Conservation (phyloP, 2,888 invertebrate genomes). For the Agrochola macilenta region DNA sequence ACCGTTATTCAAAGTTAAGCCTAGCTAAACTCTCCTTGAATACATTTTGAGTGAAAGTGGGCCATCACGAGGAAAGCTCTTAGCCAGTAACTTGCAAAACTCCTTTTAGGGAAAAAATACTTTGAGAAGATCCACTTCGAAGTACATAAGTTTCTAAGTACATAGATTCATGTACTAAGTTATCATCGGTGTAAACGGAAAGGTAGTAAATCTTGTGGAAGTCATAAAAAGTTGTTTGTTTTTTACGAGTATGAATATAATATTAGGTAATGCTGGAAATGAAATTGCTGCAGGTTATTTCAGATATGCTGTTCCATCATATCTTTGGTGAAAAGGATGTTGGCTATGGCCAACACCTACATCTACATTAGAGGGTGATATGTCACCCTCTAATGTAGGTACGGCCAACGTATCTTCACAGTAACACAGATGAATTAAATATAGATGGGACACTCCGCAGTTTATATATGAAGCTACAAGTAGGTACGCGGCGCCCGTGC, state of each 20-base stretch:
- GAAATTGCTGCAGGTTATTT: slow-evolving; percentile 51
- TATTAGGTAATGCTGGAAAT: slow-evolving; percentile 54
- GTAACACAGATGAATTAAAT: too few relatives aligned
- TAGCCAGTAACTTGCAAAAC: slow-evolving; percentile 19
- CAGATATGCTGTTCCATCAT: slow-evolving; percentile 29
- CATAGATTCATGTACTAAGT: slow-evolving; percentile 51
- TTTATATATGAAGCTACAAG: too few relatives aligned
- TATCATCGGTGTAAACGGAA: slow-evolving; percentile 56
- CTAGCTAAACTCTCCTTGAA: slow-evolving; percentile 45
- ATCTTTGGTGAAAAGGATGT: not conserved
- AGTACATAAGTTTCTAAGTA: slow-evolving; percentile 46
- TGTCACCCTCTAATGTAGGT: not conserved
- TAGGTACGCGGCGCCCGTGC: too few relatives aligned
- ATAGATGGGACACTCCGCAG: too few relatives aligned
- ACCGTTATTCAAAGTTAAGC: slow-evolving; percentile 55
- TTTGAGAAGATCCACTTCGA: slow-evolving; percentile 27
- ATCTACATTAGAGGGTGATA: too few relatives aligned
- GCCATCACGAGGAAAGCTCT: slow-evolving; percentile 23
- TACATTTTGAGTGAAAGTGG: slow-evolving; percentile 46
- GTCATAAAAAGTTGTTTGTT: slow-evolving; percentile 66
- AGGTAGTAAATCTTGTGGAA: slow-evolving; percentile 60
- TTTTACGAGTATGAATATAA: slow-evolving; percentile 63
- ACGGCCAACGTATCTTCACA: not conserved
- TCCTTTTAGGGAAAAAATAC: slow-evolving; percentile 44
- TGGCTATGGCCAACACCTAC: too few relatives aligned